Evolutionary conservation across 2,113 vertebrate species (phyloP).

Genomic region (Atractosteus spatula): DNA sequence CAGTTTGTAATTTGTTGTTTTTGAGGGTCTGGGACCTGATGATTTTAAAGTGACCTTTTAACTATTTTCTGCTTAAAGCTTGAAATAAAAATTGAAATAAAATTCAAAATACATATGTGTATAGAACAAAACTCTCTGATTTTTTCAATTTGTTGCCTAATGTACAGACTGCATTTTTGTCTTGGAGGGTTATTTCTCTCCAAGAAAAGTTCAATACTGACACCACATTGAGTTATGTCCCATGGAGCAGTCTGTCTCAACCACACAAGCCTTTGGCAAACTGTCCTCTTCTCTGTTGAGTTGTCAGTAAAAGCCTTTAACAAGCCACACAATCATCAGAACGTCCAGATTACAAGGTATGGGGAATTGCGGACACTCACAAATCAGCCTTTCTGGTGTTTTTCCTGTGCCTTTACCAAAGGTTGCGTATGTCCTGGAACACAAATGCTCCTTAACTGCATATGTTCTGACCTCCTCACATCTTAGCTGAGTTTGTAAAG

Average conservation of each 20-base stretch:
- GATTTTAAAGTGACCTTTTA: no score
- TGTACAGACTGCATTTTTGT: conserved; percentile 67
- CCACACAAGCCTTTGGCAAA: conserved; percentile 64
- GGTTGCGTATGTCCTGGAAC: conserved; percentile 13
- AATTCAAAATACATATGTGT: no score
- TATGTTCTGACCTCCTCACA: conserved; percentile 36
- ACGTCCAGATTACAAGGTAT: conserved; percentile 40
- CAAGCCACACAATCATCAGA: conserved; percentile 28
- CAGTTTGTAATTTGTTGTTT: no score
- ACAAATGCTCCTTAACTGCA: conserved; percentile 5
- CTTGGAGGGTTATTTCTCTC: no score
- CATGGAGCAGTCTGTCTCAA: conserved; percentile 47
- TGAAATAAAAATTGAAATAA: no score
- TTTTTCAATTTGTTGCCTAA: no score
- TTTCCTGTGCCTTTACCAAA: not conserved
- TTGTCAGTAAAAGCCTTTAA: conserved; percentile 23
- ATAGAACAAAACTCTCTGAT: no score
- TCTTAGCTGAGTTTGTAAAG: no score
- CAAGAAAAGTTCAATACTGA: conserved; percentile 61
- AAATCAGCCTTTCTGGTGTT: conserved; percentile 24
- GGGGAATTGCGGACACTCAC: conserved; percentile 24
- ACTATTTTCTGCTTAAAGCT: no score
- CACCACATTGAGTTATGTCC: conserved; percentile 56
- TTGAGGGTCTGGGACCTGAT: no score
- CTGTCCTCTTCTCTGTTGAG: conserved; percentile 21